Conservation (phyloP, 2,888 invertebrate species). For the Phaedon cochleariae region DNA sequence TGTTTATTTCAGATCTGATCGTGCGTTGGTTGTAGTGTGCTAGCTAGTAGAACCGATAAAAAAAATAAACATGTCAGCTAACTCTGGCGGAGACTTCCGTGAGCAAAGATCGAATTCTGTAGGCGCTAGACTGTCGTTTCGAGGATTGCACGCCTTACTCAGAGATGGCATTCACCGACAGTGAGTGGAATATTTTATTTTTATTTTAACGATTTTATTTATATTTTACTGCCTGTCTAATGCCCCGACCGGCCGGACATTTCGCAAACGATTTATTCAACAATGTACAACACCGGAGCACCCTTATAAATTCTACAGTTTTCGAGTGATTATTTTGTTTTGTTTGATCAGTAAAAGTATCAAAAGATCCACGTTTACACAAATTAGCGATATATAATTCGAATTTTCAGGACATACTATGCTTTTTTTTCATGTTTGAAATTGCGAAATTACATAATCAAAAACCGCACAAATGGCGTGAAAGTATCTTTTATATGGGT, state of each 20-base stretch:
- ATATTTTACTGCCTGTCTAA: slow-evolving; percentile 11
- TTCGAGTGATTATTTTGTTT: too few relatives aligned
- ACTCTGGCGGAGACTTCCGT: slow-evolving; percentile 56
- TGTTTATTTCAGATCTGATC: slow-evolving; percentile 27
- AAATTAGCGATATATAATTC: too few relatives aligned
- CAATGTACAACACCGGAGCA: too few relatives aligned
- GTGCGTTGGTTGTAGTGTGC: slow-evolving; percentile 27
- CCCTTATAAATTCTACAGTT: too few relatives aligned
- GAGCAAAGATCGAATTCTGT: slow-evolving; percentile 58
- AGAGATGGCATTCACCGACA: slow-evolving; percentile 58
- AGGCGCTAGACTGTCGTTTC: slow-evolving; percentile 55
- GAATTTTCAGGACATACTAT: too few relatives aligned
- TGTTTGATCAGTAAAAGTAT: too few relatives aligned
- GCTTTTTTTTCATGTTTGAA: too few relatives aligned
- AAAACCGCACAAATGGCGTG: too few relatives aligned
- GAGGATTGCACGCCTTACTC: slow-evolving; percentile 54
- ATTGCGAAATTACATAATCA: too few relatives aligned
- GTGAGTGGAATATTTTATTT: slow-evolving; percentile 51
- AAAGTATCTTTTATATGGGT: too few relatives aligned
- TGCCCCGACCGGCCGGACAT: not conserved
- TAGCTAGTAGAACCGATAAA: slow-evolving; percentile 18
- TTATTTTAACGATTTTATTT: slow-evolving; percentile 40
- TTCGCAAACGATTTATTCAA: not conserved
- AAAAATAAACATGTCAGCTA: slow-evolving; percentile 53
- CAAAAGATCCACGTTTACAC: too few relatives aligned